phyloP scores from a whole-genome alignment of 2,113 vertebrate genomes.

The Zosterops pallidus region DNA sequence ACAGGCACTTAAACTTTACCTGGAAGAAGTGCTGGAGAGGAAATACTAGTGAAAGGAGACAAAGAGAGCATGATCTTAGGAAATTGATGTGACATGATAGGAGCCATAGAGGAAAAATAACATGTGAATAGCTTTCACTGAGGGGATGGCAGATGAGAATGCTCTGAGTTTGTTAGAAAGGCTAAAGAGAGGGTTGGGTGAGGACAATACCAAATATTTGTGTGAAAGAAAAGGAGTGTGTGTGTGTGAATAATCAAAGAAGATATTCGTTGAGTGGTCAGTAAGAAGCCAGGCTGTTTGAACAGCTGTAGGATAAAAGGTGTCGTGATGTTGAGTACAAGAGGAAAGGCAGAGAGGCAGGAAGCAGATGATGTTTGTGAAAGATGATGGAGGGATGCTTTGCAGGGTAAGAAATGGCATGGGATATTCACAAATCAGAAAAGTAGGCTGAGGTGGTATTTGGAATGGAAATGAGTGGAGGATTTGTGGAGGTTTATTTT shows the following conservation, averaged over 20 bases:
- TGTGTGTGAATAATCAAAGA: neutral
- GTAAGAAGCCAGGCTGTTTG: neutral
- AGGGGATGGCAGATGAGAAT: neutral
- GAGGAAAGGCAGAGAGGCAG: neutral
- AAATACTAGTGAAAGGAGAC: neutral
- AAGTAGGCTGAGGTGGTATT: neutral
- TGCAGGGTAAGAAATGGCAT: neutral
- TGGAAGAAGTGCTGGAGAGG: neutral
- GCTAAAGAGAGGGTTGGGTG: neutral
- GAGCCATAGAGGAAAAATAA: neutral
- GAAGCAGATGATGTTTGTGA: neutral
- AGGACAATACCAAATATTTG: neutral
- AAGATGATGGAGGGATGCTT: neutral
- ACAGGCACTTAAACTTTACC: neutral
- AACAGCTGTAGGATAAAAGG: neutral
- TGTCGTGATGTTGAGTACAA: neutral
- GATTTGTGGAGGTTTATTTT: neutral
- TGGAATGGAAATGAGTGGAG: neutral
- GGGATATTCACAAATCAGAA: neutral
- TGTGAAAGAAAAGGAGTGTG: neutral
- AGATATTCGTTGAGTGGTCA: neutral
- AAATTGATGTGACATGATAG: neutral
- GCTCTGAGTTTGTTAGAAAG: neutral
- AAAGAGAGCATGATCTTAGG: neutral
- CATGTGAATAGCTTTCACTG: neutral